These are phyloP conservation scores for Drosophila orosa DNA, from an alignment of 1,140 invertebrate genomes.

Conservation along the genomic window DNA sequence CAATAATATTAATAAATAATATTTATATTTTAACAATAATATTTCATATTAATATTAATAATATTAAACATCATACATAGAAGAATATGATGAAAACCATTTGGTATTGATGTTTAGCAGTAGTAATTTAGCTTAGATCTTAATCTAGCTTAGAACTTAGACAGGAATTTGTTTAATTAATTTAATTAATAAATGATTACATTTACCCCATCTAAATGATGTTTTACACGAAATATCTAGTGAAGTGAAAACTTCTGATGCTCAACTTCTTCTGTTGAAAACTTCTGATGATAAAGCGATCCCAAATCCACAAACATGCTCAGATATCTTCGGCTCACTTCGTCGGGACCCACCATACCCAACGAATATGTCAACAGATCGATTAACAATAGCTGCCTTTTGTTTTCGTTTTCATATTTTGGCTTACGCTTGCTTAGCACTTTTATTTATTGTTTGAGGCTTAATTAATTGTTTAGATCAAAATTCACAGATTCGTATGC, in stretches of 20 bases:
- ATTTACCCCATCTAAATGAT: background rate
- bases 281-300: background rate
- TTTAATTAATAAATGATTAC: background rate
- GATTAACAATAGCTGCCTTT: constrained; percentile 23
- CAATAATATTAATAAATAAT: too few relatives aligned
- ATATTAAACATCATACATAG: background rate
- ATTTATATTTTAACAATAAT: too few relatives aligned
- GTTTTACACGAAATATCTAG: background rate
- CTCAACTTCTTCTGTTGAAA: too few relatives aligned
- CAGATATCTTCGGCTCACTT: background rate
- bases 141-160: background rate
- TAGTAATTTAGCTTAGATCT: background rate
- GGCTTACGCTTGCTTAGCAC: constrained; percentile 52
- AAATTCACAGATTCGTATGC: constrained; percentile 67
- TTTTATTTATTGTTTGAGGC: constrained; percentile 63
- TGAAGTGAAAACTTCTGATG: background rate
- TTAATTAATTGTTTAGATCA: constrained; percentile 75
- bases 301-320: background rate
- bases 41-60: background rate
- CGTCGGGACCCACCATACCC: background rate
- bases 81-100: background rate
- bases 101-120: background rate
- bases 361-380: constrained; percentile 18
- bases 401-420: constrained; percentile 28
- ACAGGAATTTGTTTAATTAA: background rate